Base-by-base conservation (phyloP, 2,888 invertebrate species). In the Mactromeris polynyma region DNA sequence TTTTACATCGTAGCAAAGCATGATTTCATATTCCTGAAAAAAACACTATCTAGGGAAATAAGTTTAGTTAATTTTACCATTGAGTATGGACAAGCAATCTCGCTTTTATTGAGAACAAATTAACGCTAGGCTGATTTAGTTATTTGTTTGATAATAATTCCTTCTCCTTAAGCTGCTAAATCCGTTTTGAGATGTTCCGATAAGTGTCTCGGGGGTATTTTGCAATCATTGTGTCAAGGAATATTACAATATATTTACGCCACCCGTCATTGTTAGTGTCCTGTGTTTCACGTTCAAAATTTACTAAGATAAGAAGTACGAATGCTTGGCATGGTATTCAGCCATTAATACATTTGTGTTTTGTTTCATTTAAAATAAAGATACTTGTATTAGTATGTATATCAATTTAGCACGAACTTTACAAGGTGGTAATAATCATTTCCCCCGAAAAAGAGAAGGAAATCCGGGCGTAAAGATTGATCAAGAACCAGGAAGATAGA, bases 71-170 rank as follows among this genome's bases (percentile, higher is more conserved):
- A 73, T 73, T 33, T 73, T 73, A 36, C 73, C 33, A 33, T 36
- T 17, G 36, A 73, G 73, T 73, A 4, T 11, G 33, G 36, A 26
- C 26, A 73, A 11, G 31, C 36, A 73, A 73, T 73, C 14, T 73
- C 17, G 36, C 73, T 73, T 73, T 73, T 73, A 73, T 73, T 36
- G 73, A 33, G 33, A 73, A 73, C 73, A 73, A 73, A 73, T 73
- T 73, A 73, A 36, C 31, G 73, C 73, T 36, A 73, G 36, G 73
- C 14, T 73, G 73, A 73, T 73, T 73, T 33, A 33, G 33, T 73
- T 36, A 36, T 33, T 73, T 36, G 73, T 73, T 73, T 73, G 14
- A 33, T 17, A 73, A 73, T 36, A 36, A 36, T 73, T 31, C 14
- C 36, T 36, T 36, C 36, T 73, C 36, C 19, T 73, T 73, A 36